These are phyloP conservation scores for Panulirus ornatus DNA, from an alignment of 1,140 invertebrate genomes.

Conservation along the genomic window DNA sequence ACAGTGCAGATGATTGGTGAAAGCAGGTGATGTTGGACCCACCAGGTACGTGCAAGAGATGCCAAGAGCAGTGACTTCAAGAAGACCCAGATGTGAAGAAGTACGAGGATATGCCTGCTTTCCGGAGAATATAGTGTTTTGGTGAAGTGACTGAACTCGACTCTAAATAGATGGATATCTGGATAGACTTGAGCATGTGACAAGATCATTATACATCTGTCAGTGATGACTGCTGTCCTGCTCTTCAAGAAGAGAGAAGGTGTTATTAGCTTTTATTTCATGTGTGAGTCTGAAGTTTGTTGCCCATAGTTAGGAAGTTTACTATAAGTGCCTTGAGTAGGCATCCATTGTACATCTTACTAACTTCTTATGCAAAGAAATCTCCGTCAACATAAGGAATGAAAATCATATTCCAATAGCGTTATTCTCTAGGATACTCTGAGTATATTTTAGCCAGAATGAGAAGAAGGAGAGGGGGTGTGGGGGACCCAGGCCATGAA, in stretches of 20 bases:
- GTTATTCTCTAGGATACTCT: slow-evolving; percentile 68
- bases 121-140: neutral
- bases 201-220: neutral
- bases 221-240: slow-evolving; percentile 3
- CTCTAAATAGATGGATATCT: neutral
- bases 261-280: neutral
- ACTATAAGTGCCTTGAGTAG: slow-evolving; percentile 35
- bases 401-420: slow-evolving; percentile 57
- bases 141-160: neutral
- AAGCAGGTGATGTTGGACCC: neutral
- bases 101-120: neutral
- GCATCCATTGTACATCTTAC: slow-evolving; percentile 15
- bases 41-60: slow-evolving; percentile 49
- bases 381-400: slow-evolving; percentile 61
- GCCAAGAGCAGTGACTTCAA: neutral
- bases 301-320: slow-evolving; percentile 56
- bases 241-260: slow-evolving; percentile 20
- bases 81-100: slow-evolving; percentile 6
- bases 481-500: slow-evolving; percentile 63
- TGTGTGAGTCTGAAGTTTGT: slow-evolving; percentile 69
- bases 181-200: neutral
- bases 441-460: slow-evolving; percentile 72
- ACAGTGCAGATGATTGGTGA: slow-evolving; percentile 1
- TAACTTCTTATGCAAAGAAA: slow-evolving; percentile 64
- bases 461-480: slow-evolving; percentile 66